Evolutionary conservation across 2,888 invertebrate genomes (phyloP), one percentile per base, ranked within the genome.

Genomic region (Acronicta alni): DNA sequence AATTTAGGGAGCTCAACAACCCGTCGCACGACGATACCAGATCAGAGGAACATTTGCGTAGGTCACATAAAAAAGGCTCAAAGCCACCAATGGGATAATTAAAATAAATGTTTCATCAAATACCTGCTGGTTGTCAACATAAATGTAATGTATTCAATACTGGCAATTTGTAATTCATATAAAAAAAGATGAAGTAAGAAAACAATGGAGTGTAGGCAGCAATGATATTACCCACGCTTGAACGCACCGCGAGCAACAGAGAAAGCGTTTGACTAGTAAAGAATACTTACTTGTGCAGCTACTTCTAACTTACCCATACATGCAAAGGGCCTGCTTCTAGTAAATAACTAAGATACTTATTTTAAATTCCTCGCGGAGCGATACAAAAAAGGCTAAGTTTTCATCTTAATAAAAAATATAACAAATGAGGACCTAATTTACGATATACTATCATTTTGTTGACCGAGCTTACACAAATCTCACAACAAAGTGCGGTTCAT

Each of bases 171-270:
- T 75, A 70, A 75, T 73, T 76, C 59, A 66, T 66, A 77, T 67
- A 82, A 82, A 82, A 80, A 83, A 46, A 63, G 68, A 76, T 60
- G 67, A 80, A 81, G 79, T 80, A 77, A 57, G 54, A 83, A 84
- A 84, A 89, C 87, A 89, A 87, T 87, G 70, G 82, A 79, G 72
- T 73, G 84, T 80, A 83, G 80, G 74, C 72, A 79, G 76, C 73
- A 70, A 77, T 79, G 79, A 70, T 77, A 85, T 86, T 87, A 86
- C 85, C 79, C 84, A 87, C 89, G 89, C 85, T 84, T 78, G 79
- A 87, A 84, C 86, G 88, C 87, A 87, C 82, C 68, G 72, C 76
- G 77, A 74, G 71, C 72, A 64, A 64, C 72, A 67, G 89, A 85
- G 90, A 90, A 90, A 90, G 90, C 87, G 80, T 78, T 67, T 44